phyloP scores from a whole-genome alignment of 92 coral and sea anemone genomes.

The Epizoanthus scotinus region DNA sequence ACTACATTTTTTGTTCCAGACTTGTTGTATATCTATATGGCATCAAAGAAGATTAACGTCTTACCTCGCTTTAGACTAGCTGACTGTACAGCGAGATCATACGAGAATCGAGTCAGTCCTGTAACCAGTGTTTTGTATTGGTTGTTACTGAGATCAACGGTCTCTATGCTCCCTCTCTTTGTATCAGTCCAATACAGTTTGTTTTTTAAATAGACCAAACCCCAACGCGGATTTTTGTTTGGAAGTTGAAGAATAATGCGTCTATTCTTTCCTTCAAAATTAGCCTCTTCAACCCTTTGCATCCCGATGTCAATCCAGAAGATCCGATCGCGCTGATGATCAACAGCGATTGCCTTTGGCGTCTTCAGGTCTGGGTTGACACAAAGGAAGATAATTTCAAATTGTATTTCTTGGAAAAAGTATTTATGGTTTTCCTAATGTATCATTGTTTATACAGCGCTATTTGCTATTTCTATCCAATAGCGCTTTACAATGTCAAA shows the following conservation, averaged over 20 bases:
- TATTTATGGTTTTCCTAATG: no score
- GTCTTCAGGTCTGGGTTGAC: conserved; percentile 14
- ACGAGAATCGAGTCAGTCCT: neutral
- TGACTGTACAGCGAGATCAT: conserved; percentile 8
- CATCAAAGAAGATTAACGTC: neutral
- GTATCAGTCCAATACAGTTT: conserved; percentile 37
- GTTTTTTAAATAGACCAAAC: conserved; percentile 12
- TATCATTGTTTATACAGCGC: no score
- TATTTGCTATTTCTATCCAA: no score
- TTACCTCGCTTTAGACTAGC: conserved; percentile 2
- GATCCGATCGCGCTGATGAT: neutral
- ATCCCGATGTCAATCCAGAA: conserved; percentile 29
- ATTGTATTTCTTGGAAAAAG: no score
- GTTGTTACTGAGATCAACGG: neutral
- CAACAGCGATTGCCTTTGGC: conserved; percentile 20
- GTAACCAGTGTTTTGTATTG: neutral
- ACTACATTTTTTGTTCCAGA: neutral
- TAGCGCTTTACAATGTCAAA: no score
- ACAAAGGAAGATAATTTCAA: neutral
- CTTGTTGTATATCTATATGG: neutral
- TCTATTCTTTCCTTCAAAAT: conserved; percentile 14
- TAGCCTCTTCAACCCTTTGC: conserved; percentile 16
- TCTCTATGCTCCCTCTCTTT: conserved; percentile 7
- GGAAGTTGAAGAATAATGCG: conserved; percentile 13
- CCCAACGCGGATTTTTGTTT: conserved; percentile 14